A percentile compares a stretch with the other conserved stretches of the same genome.
These are phyloP conservation scores for Galerucella nymphaeae DNA, from an alignment of 2,888 invertebrate species.

Conservation along the genomic window DNA sequence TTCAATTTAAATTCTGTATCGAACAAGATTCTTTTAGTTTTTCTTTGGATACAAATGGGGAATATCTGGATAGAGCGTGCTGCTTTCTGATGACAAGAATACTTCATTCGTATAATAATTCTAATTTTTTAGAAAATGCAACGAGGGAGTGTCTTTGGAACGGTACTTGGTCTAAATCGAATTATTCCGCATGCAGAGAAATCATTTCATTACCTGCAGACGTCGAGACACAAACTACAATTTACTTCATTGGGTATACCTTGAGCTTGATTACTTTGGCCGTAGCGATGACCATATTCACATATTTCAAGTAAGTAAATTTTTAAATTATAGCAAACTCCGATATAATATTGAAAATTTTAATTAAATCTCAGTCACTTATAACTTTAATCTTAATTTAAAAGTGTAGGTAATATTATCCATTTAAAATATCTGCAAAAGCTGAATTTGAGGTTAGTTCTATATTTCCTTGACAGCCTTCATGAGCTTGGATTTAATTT, in stretches of 20 bases:
- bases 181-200: slow-evolving; percentile 79
- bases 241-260: slow-evolving; percentile 87
- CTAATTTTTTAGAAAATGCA: slow-evolving; percentile 89
- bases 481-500: slow-evolving; percentile 18
- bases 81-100: neutral
- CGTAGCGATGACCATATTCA: slow-evolving; percentile 86
- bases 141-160: slow-evolving; percentile 80
- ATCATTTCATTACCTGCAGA: slow-evolving; percentile 70
- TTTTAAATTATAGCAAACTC: too few relatives aligned
- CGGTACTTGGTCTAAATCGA: slow-evolving; percentile 86
- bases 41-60: neutral
- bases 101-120: neutral
- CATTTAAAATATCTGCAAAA: neutral
- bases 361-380: too few relatives aligned
- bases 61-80: slow-evolving; percentile 6
- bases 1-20: slow-evolving; percentile 16
- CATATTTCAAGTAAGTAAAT: slow-evolving; percentile 86
- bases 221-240: slow-evolving; percentile 78
- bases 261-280: slow-evolving; percentile 84
- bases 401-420: neutral
- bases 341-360: too few relatives aligned
- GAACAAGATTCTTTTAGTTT: slow-evolving; percentile 1
- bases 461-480: slow-evolving; percentile 8
- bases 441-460: neutral
- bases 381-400: neutral